Conservation (phyloP, 2,113 vertebrate genomes). For the Dromas ardeola region DNA sequence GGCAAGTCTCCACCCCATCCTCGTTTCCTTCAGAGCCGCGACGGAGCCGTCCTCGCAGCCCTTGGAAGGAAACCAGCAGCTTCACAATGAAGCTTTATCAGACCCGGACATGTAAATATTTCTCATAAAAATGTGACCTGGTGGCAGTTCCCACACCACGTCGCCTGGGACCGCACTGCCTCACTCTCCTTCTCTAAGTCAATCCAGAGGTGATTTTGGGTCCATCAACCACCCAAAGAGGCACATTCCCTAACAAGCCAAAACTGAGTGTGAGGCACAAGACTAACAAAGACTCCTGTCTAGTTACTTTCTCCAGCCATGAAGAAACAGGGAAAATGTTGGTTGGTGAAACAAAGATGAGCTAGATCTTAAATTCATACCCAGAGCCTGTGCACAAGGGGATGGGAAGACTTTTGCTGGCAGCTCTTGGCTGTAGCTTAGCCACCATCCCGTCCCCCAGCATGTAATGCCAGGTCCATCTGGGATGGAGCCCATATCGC, state of each 20-base stretch:
- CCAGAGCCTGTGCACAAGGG: too few relatives aligned
- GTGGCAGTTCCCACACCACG: background rate
- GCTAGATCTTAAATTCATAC: background rate
- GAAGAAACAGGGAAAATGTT: background rate
- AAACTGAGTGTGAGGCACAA: background rate
- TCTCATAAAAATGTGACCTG: background rate
- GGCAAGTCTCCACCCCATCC: background rate
- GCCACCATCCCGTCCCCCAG: background rate
- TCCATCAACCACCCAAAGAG: background rate
- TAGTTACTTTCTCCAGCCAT: background rate
- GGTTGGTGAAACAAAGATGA: background rate
- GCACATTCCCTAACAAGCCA: background rate
- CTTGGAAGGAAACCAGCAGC: conserved; percentile 4
- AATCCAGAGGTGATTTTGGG: background rate
- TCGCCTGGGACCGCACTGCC: accelerated
- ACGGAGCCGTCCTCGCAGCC: background rate
- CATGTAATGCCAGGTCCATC: accelerated
- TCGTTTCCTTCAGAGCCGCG: background rate
- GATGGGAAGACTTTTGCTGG: background rate
- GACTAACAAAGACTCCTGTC: background rate
- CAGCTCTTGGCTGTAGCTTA: background rate
- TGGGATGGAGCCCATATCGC: accelerated
- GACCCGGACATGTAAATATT: background rate
- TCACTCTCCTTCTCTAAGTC: background rate
- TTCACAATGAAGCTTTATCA: background rate